A percentile compares a stretch with the other conserved stretches of the same genome.
These are phyloP conservation scores for Melanotaenia duboulayi DNA, from an alignment of 2,113 vertebrate genomes.

Conservation along the genomic window DNA sequence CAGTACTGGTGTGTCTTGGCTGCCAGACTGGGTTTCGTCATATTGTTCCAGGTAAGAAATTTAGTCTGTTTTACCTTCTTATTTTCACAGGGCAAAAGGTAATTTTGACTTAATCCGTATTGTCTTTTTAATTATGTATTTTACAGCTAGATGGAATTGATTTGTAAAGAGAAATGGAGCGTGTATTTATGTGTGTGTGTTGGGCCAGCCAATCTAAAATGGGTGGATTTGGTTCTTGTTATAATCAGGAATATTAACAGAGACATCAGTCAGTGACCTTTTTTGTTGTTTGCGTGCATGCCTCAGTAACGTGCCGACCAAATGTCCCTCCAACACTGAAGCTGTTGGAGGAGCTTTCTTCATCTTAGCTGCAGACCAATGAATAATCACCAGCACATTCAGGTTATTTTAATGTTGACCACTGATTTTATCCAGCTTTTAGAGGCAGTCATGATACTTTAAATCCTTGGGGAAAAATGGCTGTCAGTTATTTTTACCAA, in stretches of 20 bases:
- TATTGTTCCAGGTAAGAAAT: slow-evolving; percentile 92
- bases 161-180: not conserved
- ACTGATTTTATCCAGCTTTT: too few relatives aligned
- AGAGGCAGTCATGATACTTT: too few relatives aligned
- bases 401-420: too few relatives aligned
- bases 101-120: too few relatives aligned
- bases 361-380: not conserved
- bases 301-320: slow-evolving; percentile 12
- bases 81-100: too few relatives aligned
- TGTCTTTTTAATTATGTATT: too few relatives aligned
- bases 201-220: slow-evolving; percentile 7
- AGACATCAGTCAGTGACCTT: slow-evolving; percentile 10
- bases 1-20: slow-evolving; percentile 96
- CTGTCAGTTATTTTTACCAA: too few relatives aligned
- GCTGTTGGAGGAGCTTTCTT: not conserved
- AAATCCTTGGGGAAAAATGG: too few relatives aligned
- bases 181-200: not conserved
- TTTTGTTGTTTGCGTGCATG: not conserved
- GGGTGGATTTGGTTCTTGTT: not conserved
- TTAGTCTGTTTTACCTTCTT: not conserved
- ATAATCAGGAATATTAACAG: slow-evolving; percentile 18
- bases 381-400: not conserved
- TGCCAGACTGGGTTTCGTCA: slow-evolving; percentile 94
- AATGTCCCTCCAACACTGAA: slow-evolving; percentile 24
- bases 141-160: too few relatives aligned